These are phyloP conservation scores for Vanessa tameamea DNA, from an alignment of 1,140 invertebrate genomes.

Conservation along the genomic window DNA sequence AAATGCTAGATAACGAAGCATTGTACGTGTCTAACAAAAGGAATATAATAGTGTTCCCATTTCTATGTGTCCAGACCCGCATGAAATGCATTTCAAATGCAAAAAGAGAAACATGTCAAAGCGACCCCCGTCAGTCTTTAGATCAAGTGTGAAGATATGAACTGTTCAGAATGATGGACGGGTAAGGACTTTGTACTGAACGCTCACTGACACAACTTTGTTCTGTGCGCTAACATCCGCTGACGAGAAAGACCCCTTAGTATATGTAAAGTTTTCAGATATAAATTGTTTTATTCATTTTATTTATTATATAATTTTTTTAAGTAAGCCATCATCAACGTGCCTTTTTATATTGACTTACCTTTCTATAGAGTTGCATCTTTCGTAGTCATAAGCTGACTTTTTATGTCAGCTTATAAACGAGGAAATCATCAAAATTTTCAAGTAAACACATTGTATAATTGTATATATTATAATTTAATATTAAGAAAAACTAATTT, in stretches of 20 bases:
- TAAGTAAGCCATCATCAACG: neutral
- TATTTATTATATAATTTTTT: too few relatives aligned
- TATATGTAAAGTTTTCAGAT: neutral
- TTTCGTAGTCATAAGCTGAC: too few relatives aligned
- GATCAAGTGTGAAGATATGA: slow-evolving; percentile 39
- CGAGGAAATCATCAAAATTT: too few relatives aligned
- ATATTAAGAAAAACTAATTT: too few relatives aligned
- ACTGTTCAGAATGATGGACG: slow-evolving; percentile 28
- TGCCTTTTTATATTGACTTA: too few relatives aligned
- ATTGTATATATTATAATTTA: too few relatives aligned
- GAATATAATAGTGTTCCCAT: slow-evolving; percentile 34
- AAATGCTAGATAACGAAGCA: neutral
- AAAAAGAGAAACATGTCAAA: slow-evolving; percentile 49
- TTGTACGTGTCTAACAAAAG: slow-evolving; percentile 27
- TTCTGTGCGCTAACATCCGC: neutral
- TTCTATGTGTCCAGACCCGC: slow-evolving; percentile 37
- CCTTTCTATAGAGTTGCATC: too few relatives aligned
- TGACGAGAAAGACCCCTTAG: neutral
- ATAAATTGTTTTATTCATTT: too few relatives aligned
- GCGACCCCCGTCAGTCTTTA: slow-evolving; percentile 33
- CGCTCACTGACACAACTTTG: slow-evolving; percentile 14
- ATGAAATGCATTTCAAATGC: slow-evolving; percentile 44
- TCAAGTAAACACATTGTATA: too few relatives aligned
- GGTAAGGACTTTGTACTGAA: slow-evolving; percentile 29
- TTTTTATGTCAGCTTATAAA: too few relatives aligned